Base-by-base conservation (phyloP, 2,888 invertebrate species). In the Ophion ellenae region DNA sequence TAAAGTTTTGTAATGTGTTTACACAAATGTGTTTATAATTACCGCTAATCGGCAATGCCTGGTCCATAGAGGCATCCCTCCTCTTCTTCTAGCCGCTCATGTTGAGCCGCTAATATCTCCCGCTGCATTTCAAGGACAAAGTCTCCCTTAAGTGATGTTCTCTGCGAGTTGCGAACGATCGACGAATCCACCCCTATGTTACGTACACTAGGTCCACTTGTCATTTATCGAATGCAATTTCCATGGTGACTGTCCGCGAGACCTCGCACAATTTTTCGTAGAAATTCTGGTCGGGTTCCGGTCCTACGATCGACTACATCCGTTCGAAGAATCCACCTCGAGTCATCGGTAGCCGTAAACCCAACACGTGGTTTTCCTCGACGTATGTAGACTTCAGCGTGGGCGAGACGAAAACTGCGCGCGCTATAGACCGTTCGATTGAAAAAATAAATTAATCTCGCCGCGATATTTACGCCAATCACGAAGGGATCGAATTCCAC, bases 281-380 rank as follows among this genome's bases (percentile, higher is more conserved):
- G 71, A 74, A 40, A 74, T 28, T 24, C 9, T 24, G 11, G 28
- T 10, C 9, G 28, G 63, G 53, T 11, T 6, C 9, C 28, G 32
- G n/a, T 28, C 57, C 9, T 53, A 17, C 32, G 71, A 28, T 53
- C 9, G 71, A 71, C 45, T 71, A 45, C 79, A 84, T 84, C 76
- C 47, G 84, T 86, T 86, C 86, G 85, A 83, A 82, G 63, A 71
- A 64, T 57, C 24, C 70, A 64, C 69, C 74, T 32, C 61, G 76
- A 73, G 59, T 78, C 74, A 76, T 45, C 32, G 40, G 53, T 57
- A 45, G 28, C 11, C 47, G 4, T 69, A 71, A 57, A n/a, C 57
- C 53, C n/a, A 53, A 32, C 71, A 53, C 57, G 10, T 57, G 71
- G 53, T 28, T 71, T 32, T 57, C 9, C 73, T 64, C 78, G 83